Evolutionary conservation across 1,140 invertebrate genomes (phyloP).

Genomic region (Aporrectodea caliginosa): DNA sequence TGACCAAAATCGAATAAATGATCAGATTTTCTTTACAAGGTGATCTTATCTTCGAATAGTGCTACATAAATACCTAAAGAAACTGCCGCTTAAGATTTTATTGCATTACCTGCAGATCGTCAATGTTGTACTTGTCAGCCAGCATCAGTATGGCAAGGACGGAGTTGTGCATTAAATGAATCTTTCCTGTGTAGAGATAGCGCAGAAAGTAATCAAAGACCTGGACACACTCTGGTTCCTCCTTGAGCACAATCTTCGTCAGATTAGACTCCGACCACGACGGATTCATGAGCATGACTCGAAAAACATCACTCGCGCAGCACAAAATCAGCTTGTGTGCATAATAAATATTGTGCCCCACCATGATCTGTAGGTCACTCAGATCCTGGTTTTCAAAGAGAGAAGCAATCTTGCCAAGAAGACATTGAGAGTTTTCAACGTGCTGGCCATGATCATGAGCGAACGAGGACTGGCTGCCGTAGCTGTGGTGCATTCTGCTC

Average conservation of each 20-base stretch:
- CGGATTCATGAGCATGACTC: constrained; percentile 91
- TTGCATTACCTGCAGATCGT: constrained; percentile 66
- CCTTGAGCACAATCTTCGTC: constrained; percentile 74
- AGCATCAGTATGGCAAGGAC: constrained; percentile 80
- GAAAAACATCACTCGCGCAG: constrained; percentile 91
- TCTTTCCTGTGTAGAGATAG: constrained; percentile 89
- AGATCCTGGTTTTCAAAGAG: constrained; percentile 77
- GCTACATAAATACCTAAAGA: too few relatives aligned
- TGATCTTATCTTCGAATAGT: too few relatives aligned
- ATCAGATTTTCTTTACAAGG: too few relatives aligned
- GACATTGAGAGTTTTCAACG: constrained; percentile 70
- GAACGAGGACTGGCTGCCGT: neutral
- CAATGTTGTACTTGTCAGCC: constrained; percentile 91
- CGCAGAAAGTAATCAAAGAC: constrained; percentile 85
- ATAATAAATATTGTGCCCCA: constrained; percentile 74
- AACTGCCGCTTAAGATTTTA: too few relatives aligned
- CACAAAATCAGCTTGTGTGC: constrained; percentile 87
- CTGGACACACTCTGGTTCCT: constrained; percentile 74
- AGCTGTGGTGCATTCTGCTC: neutral
- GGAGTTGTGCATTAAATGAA: constrained; percentile 74
- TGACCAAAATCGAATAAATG: too few relatives aligned
- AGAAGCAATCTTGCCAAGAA: constrained; percentile 74
- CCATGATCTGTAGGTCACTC: constrained; percentile 78
- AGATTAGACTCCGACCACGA: constrained; percentile 87
- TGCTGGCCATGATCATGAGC: constrained; percentile 38